Conservation (phyloP, 2,113 vertebrate genomes). For the Candoia aspera region DNA sequence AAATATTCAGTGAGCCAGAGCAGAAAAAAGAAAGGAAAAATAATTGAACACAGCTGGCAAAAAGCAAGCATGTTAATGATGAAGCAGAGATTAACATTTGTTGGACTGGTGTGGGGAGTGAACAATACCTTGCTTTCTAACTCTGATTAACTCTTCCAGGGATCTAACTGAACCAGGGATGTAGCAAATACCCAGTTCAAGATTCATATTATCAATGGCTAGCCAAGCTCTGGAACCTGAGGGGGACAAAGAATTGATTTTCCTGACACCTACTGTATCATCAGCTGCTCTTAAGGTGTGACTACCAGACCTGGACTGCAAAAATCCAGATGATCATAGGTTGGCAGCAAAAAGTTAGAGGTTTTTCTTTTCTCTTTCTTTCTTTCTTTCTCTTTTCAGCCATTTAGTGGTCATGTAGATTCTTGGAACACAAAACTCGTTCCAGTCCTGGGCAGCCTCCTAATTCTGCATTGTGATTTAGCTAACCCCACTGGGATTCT, state of each 20-base stretch:
- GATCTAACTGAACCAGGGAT: background rate
- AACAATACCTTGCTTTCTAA: background rate
- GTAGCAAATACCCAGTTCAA: background rate
- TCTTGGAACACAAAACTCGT: background rate
- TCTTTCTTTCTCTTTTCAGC: background rate
- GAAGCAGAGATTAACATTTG: background rate
- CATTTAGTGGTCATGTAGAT: background rate
- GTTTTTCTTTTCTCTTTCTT: background rate
- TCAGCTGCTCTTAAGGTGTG: background rate
- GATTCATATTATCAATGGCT: background rate
- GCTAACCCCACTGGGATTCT: no score
- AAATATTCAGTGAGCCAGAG: background rate
- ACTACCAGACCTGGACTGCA: background rate
- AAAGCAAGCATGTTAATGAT: background rate
- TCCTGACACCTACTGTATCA: background rate
- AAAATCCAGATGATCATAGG: background rate
- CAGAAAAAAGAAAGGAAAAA: background rate
- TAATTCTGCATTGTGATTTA: background rate
- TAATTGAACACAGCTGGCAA: background rate
- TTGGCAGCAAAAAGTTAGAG: background rate
- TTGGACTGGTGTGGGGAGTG: background rate
- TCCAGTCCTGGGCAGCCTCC: background rate
- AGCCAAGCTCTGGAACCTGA: background rate
- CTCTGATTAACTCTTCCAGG: background rate
- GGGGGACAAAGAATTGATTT: background rate